Percentiles rank a stretch among this genome's conserved stretches.
phyloP scores from a whole-genome alignment of 2,113 vertebrate genomes.

The Cryptomyrus ogoouensis region DNA sequence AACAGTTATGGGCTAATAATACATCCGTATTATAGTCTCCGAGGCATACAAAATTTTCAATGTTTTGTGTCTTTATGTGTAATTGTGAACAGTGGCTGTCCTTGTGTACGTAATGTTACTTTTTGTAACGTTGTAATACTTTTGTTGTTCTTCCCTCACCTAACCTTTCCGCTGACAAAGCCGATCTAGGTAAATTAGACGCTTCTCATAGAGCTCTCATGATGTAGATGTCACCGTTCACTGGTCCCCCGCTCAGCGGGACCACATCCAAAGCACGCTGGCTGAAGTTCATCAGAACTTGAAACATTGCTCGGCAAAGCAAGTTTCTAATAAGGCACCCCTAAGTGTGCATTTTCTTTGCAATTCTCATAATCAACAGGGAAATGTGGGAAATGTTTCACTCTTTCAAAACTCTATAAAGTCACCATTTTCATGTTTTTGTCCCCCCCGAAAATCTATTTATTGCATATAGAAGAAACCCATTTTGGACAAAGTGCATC shows the following conservation, averaged over 20 bases:
- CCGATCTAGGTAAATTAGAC: conserved; percentile 65
- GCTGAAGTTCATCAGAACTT: conserved; percentile 24
- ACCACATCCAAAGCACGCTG: conserved; percentile 31
- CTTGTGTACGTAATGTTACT: background rate
- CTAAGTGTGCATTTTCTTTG: background rate
- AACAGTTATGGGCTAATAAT: background rate
- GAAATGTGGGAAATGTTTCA: conserved; percentile 42
- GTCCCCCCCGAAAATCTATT: background rate
- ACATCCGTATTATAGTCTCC: background rate
- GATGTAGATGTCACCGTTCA: conserved; percentile 25
- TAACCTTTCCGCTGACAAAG: conserved; percentile 52
- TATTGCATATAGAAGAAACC: background rate
- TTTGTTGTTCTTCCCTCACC: conserved; percentile 51
- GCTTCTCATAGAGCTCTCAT: conserved; percentile 33
- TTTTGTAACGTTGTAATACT: conserved; percentile 38
- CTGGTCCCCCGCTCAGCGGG: background rate
- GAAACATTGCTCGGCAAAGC: conserved; percentile 58
- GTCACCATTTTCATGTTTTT: background rate
- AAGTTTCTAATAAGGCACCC: conserved; percentile 46
- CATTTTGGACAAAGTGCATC: background rate
- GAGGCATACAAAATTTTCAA: background rate
- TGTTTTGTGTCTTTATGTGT: background rate
- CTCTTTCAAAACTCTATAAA: conserved; percentile 39
- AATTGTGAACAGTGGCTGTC: background rate
- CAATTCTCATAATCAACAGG: background rate